Base-by-base conservation (phyloP, 2,888 invertebrate genomes). In the Eurytoma adleriae region DNA sequence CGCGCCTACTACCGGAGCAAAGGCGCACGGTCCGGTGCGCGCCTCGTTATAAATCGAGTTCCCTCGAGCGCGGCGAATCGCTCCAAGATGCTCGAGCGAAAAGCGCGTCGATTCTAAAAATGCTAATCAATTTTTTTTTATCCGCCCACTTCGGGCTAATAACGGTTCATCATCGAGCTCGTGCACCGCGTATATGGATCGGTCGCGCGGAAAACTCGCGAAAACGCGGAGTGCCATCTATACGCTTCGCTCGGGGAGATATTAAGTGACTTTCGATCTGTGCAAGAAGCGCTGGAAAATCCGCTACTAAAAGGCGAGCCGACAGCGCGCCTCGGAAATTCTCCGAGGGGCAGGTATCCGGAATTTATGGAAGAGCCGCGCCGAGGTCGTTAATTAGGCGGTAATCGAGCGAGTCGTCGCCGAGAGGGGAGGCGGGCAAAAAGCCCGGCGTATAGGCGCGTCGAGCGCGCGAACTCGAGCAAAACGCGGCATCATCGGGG, bases 341-440 rank as follows among this genome's bases (percentile, higher is more conserved):
- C 50, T 68, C 50, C 18, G 61, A 12, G 61, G 4, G 20, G 14
- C 57, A 40, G 57, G 66, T 59, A 50, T 75, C 16, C 59, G 69
- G 66, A 73, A 76, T 79, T 76, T 74, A 79, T 77, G 69, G 76
- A 78, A 70, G 77, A 70, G 27, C 48, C 72, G 62, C 57, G 69
- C 57, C 7, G 54, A 18, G 79, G 30, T 79, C 79, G 77, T 82
- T 82, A 82, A 79, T 82, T 82, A 82, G 56, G 48, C 57, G 61
- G 79, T 79, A 79, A 77, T 82, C 75, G 79, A 73, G 73, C 66
- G 57, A 50, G 59, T 74, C 56, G n/a, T 10, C n/a, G 50, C n/a
- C 50, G 30, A 1, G n/a, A 50, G 27, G 4, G 62, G 40, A 40
- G 40, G 4, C 40, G 3, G 40, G 27, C 16, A 61, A 30, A 48